These are phyloP conservation scores for Chaetura pelagica DNA, from an alignment of 2,113 vertebrate species.

Conservation along the genomic window DNA sequence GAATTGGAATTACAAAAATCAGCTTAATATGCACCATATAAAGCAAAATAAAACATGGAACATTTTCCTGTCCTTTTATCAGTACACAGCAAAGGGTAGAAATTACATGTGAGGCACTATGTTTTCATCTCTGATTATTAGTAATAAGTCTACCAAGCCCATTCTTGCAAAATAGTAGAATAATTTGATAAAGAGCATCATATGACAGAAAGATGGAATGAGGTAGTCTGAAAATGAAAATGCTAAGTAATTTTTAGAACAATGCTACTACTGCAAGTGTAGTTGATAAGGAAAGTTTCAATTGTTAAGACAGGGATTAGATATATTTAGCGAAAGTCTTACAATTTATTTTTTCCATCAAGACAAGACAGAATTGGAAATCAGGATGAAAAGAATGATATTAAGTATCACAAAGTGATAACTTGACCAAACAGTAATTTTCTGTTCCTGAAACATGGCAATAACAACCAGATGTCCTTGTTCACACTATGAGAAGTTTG, in stretches of 20 bases:
- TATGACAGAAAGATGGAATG: not conserved
- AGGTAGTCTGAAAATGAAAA: slow-evolving; percentile 11
- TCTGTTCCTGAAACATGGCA: not conserved
- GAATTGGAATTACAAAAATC: not conserved
- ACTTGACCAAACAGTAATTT: slow-evolving; percentile 34
- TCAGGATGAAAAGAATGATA: not conserved
- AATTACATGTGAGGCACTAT: not conserved
- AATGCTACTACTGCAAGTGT: not conserved
- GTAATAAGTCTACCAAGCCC: not conserved
- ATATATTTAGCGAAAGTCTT: not conserved
- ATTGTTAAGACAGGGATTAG: not conserved
- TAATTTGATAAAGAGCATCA: not conserved
- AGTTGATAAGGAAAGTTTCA: not conserved
- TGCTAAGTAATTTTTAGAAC: slow-evolving; percentile 9
- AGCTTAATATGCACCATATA: not conserved
- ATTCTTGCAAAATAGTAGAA: not conserved
- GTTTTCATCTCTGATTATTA: not conserved
- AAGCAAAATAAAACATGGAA: not conserved
- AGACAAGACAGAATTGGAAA: slow-evolving; percentile 9
- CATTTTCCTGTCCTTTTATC: not conserved
- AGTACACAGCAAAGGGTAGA: not conserved
- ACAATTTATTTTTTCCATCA: not conserved
- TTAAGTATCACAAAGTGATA: not conserved
- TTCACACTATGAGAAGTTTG: not conserved
- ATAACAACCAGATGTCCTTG: slow-evolving; percentile 34